These are phyloP conservation scores for Brachirus orientalis DNA, from an alignment of 2,113 vertebrate genomes.

Conservation along the genomic window DNA sequence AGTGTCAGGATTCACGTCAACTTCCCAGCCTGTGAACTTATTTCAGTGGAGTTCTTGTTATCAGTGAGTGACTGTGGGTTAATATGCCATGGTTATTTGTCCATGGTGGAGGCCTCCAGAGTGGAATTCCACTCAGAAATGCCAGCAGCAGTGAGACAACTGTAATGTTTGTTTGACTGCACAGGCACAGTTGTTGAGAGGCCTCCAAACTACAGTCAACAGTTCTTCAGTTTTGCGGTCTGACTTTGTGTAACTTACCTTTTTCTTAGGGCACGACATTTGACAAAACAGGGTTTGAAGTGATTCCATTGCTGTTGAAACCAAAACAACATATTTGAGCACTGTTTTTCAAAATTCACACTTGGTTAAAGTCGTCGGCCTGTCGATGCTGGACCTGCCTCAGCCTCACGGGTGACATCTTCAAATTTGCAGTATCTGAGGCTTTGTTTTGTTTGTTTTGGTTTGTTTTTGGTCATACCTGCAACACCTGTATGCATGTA, in stretches of 20 bases:
- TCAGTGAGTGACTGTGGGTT: not conserved
- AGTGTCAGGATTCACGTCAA: not conserved
- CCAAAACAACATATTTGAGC: too few relatives aligned
- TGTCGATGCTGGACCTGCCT: not conserved
- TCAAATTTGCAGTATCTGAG: not conserved
- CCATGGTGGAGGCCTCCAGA: conserved; percentile 55
- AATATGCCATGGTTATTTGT: conserved; percentile 56
- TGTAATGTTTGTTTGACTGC: conserved; percentile 19
- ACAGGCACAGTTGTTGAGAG: conserved; percentile 1
- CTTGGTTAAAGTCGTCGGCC: too few relatives aligned
- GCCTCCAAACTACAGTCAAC: not conserved
- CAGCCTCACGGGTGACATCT: not conserved
- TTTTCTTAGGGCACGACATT: not conserved
- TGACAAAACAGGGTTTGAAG: not conserved
- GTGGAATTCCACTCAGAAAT: conserved; percentile 23
- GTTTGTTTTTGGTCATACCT: too few relatives aligned
- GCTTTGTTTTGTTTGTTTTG: too few relatives aligned
- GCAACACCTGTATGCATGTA: too few relatives aligned
- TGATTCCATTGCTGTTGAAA: too few relatives aligned
- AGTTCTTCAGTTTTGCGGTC: not conserved
- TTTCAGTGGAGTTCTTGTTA: conserved; percentile 19
- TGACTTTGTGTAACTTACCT: too few relatives aligned
- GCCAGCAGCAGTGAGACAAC: not conserved
- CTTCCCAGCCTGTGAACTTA: not conserved
- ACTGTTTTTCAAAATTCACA: not conserved